These are phyloP conservation scores for Peromyscus leucopus DNA, from an alignment of 2,113 vertebrate genomes.

Conservation along the genomic window DNA sequence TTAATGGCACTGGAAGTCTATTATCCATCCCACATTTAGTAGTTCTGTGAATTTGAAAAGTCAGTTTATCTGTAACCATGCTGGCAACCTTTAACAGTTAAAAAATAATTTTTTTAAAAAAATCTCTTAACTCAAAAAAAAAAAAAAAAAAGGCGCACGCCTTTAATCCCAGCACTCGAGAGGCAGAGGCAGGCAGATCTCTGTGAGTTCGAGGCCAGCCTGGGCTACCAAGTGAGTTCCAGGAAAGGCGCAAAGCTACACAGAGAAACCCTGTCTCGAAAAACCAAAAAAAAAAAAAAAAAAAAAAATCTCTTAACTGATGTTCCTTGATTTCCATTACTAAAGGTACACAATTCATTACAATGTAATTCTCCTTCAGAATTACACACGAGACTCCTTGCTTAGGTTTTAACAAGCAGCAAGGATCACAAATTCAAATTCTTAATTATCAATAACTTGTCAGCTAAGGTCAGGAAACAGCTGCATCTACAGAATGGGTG, in stretches of 20 bases:
- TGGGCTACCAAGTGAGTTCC: too few species aligned
- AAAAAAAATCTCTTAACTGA: slow-evolving; percentile 71
- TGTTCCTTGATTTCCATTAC: slow-evolving; percentile 69
- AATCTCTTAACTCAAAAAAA: slow-evolving; percentile 65
- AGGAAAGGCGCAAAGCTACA: too few species aligned
- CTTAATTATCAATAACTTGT: slow-evolving; percentile 60
- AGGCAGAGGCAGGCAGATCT: too few species aligned
- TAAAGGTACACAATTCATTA: slow-evolving; percentile 75
- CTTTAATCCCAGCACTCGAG: too few species aligned
- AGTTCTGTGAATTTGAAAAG: slow-evolving; percentile 59
- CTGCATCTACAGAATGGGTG: slow-evolving; percentile 71
- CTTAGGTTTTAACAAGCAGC: slow-evolving; percentile 75
- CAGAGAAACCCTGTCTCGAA: too few species aligned
- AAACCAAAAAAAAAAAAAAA: slow-evolving; percentile 75
- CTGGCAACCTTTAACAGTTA: slow-evolving; percentile 65
- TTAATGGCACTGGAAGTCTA: slow-evolving; percentile 64
- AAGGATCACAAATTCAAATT: slow-evolving; percentile 75
- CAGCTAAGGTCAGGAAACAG: slow-evolving; percentile 65
- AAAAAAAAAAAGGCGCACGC: slow-evolving; percentile 53
- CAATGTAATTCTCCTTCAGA: slow-evolving; percentile 73
- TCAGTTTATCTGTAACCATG: slow-evolving; percentile 67
- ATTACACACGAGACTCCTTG: slow-evolving; percentile 63
- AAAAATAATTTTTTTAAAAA: slow-evolving; percentile 72
- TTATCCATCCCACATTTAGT: slow-evolving; percentile 60
- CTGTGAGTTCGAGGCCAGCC: too few species aligned